These are phyloP conservation scores for Cryptotermes secundus DNA, from an alignment of 1,140 invertebrate species.

Conservation along the genomic window DNA sequence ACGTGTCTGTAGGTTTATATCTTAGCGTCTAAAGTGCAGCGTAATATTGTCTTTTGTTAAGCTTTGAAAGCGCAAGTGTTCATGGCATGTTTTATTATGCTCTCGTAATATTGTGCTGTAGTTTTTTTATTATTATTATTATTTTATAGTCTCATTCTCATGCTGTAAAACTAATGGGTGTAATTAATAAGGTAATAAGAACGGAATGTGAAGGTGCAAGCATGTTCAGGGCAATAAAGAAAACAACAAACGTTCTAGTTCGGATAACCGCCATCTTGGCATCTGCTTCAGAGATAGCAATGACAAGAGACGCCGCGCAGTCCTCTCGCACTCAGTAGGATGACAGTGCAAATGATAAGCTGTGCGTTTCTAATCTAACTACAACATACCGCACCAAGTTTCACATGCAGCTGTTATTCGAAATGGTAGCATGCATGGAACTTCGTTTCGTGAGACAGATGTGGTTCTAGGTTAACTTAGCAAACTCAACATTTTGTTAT, in stretches of 20 bases:
- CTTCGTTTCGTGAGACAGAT: no score
- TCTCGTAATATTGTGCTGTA: background rate
- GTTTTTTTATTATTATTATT: background rate
- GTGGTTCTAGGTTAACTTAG: no score
- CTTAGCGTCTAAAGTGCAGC: background rate
- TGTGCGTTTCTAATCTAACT: no score
- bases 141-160: background rate
- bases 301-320: no score
- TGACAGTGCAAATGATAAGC: no score
- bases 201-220: background rate
- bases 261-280: background rate
- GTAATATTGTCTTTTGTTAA: background rate
- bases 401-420: no score
- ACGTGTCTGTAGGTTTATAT: background rate
- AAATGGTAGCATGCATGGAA: no score
- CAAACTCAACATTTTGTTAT: no score
- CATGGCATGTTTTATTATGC: background rate
- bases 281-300: background rate
- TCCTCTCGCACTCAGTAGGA: no score
- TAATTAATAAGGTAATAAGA: background rate
- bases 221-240: background rate
- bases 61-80: conserved; percentile 1
- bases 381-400: no score
- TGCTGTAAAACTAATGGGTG: background rate
- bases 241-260: background rate